Evolutionary conservation across 1,140 invertebrate genomes (phyloP), one percentile per base, ranked within the genome.

Genomic region (Drosophila mojavensis): DNA sequence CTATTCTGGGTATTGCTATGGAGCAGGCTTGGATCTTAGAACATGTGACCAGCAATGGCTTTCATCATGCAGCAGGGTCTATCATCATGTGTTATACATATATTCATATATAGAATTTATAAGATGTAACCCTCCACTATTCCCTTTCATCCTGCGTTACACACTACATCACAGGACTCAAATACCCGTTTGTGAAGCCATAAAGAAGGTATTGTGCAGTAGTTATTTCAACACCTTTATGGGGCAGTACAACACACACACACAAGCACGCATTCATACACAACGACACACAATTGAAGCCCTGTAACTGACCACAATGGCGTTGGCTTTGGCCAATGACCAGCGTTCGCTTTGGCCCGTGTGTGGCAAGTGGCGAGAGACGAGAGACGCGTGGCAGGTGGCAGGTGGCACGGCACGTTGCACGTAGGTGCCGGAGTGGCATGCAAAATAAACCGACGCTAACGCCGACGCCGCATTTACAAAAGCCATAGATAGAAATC

Each of bases 221-320:
- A 88, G 85, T 89, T 89, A 84, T 89, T 89, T 89, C 84, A 89
- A 89, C 84, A 89, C 84, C 84, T 89, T 81, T 81, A 84, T 80
- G 79, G 59, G 33, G 47, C 70, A 30, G 68, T 59, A 53, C 55
- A 48, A 64, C 24, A 68, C 15, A 53, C 41, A 80, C 56, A 65
- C 56, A 65, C 33, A 10, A 7, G 9, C 33, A 24, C 20, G 2
- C 1, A 24, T 24, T 1, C 20, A 24, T 26, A 53, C 47, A 64
- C 56, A 54, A 28, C 41, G 13, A 41, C 59, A 59, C 41, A 66
- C 15, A 28, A 36, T 47, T 13, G 43, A 36, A 55, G 45, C 26
- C 63, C 45, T 66, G 69, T 66, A 47, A 11, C 48, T 70, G 45
- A 66, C 82, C 78, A 75, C 78, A 69, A 63, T 86, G 62, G 75